Conservation (phyloP, 2,888 invertebrate species). For the Ceriagrion tenellum region DNA sequence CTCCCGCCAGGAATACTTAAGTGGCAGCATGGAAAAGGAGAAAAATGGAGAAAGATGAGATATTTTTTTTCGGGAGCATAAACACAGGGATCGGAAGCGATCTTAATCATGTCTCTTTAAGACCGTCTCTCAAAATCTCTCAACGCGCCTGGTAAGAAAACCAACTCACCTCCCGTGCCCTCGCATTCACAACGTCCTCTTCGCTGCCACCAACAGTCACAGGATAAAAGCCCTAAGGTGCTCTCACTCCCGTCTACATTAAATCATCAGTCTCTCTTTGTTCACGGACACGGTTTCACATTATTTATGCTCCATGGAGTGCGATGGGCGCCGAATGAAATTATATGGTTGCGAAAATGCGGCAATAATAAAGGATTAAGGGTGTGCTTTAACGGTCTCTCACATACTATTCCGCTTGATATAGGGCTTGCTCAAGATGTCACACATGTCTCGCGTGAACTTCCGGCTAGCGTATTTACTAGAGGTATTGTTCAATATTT, state of each 20-base stretch:
- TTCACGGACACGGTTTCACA: background rate
- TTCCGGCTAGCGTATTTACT: no score
- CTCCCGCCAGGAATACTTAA: background rate
- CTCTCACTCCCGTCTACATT: background rate
- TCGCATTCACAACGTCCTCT: background rate
- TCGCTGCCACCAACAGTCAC: background rate
- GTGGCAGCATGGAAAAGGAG: background rate
- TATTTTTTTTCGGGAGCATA: background rate
- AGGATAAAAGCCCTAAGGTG: background rate
- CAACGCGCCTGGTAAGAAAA: background rate
- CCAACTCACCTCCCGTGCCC: background rate
- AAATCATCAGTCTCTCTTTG: background rate
- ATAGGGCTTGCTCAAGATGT: no score
- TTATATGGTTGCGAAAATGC: background rate
- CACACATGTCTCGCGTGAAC: no score
- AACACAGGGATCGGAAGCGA: background rate
- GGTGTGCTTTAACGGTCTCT: background rate
- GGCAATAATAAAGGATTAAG: background rate
- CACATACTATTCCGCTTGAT: background rate
- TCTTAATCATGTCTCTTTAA: background rate
- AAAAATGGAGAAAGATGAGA: background rate
- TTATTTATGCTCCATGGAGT: background rate
- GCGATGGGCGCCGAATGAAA: background rate
- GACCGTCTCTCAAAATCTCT: background rate
- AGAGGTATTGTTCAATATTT: no score